Percentiles rank a stretch among this genome's conserved stretches.
These are phyloP conservation scores for Balaeniceps rex DNA, from an alignment of 2,113 vertebrate genomes.

Conservation along the genomic window DNA sequence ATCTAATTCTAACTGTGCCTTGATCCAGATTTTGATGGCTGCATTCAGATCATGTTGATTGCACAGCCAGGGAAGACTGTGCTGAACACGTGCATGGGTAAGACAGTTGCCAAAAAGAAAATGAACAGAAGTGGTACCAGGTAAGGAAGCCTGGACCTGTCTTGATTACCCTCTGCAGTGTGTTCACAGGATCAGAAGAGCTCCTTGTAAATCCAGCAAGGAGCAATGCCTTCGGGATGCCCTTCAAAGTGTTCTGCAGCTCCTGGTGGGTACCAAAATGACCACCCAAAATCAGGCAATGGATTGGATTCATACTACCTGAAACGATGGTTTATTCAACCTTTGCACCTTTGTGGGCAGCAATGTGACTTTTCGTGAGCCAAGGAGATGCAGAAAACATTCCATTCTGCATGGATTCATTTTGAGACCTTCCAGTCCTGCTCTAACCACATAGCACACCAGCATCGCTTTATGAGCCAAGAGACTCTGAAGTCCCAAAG, in stretches of 20 bases:
- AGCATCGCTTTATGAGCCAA: not conserved
- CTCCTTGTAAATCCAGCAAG: not conserved
- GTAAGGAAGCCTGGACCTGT: not conserved
- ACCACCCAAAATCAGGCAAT: not conserved
- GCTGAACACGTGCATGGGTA: not conserved
- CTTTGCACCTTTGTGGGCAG: not conserved
- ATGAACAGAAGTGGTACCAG: not conserved
- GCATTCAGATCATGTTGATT: not conserved
- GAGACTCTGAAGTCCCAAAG: not conserved
- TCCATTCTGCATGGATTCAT: not conserved
- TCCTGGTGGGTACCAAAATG: not conserved
- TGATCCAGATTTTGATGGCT: not conserved
- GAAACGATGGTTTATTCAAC: not conserved
- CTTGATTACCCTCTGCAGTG: not conserved
- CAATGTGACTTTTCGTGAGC: not conserved
- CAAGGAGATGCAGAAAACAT: not conserved
- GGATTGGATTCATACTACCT: not conserved
- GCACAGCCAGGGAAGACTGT: not conserved
- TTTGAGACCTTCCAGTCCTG: not conserved
- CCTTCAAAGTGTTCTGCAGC: not conserved
- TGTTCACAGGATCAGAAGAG: not conserved
- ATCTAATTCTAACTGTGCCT: not conserved
- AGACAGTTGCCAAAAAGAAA: not conserved
- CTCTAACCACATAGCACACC: not conserved
- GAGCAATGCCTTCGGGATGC: not conserved